These are phyloP conservation scores for Chromis chromis DNA, from an alignment of 2,797 vertebrate genomes.

Conservation along the genomic window DNA sequence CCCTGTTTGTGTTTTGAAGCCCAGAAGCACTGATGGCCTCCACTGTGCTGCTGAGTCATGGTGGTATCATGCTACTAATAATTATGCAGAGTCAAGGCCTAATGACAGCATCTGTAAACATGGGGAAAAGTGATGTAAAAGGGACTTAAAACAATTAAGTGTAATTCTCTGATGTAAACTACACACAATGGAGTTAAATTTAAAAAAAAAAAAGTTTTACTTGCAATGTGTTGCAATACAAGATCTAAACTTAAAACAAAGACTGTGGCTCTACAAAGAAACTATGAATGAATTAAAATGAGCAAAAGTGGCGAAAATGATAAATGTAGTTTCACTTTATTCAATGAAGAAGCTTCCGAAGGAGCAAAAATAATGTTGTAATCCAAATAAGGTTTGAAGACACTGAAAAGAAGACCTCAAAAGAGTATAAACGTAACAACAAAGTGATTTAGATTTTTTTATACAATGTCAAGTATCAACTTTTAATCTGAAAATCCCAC, in stretches of 20 bases:
- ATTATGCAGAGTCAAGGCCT: constrained; percentile 3
- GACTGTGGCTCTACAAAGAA: constrained; percentile 21
- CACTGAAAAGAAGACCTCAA: background rate
- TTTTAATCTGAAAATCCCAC: background rate
- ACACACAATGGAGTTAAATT: too few species aligned
- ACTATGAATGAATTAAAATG: too few species aligned
- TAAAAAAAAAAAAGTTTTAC: too few species aligned
- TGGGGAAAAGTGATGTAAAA: background rate
- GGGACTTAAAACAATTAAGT: background rate
- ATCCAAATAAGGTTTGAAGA: too few species aligned
- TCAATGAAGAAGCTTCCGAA: background rate
- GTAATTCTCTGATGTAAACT: background rate
- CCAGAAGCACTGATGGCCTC: constrained; percentile 14
- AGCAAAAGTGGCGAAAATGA: background rate
- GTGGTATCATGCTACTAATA: constrained; percentile 27
- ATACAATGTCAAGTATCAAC: background rate
- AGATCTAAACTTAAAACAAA: constrained; percentile 3
- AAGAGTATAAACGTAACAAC: background rate
- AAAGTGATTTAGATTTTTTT: background rate
- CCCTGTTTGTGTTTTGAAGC: constrained; percentile 35
- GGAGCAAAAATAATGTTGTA: too few species aligned
- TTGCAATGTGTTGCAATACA: too few species aligned
- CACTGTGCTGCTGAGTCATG: constrained; percentile 65
- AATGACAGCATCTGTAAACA: background rate
- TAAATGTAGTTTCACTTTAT: background rate